phyloP scores from a whole-genome alignment of 2,797 vertebrate genomes.

The Rousettus madagascariensis region DNA sequence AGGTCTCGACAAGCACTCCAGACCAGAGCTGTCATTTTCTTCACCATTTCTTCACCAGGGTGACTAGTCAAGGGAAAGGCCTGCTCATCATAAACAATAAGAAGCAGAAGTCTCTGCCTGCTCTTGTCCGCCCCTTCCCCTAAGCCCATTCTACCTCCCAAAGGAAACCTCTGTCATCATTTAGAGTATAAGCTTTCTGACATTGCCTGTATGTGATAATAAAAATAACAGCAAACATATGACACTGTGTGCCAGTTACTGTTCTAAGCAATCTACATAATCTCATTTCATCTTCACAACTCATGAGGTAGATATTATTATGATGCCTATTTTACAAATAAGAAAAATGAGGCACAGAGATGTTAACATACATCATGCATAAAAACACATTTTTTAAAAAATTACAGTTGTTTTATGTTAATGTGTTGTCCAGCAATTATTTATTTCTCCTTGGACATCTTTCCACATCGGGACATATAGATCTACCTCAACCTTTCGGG shows the following conservation, averaged over 20 bases:
- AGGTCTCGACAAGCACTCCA: background rate
- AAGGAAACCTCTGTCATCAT: conserved; percentile 4
- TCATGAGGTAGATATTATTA: background rate
- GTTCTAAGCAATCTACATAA: background rate
- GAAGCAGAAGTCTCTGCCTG: background rate
- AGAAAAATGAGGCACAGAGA: conserved; percentile 21
- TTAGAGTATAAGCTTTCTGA: background rate
- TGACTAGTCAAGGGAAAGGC: background rate
- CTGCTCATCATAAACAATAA: background rate
- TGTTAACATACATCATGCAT: background rate
- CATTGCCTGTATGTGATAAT: background rate
- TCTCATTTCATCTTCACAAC: conserved; percentile 18
- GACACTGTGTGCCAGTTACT: background rate
- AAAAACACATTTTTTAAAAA: background rate
- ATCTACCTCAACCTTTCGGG: background rate
- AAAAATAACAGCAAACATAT: background rate
- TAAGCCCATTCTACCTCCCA: background rate
- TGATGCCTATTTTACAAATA: background rate
- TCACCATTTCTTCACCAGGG: background rate
- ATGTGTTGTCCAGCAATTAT: background rate
- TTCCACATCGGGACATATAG: background rate
- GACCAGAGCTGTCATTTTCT: background rate
- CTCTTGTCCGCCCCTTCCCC: background rate
- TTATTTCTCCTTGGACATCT: background rate
- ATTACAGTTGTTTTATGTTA: background rate